Percentiles rank a stretch among this genome's conserved stretches.
These are phyloP conservation scores for Hyperoodon ampullatus DNA, from an alignment of 2,113 vertebrate genomes.

Conservation along the genomic window DNA sequence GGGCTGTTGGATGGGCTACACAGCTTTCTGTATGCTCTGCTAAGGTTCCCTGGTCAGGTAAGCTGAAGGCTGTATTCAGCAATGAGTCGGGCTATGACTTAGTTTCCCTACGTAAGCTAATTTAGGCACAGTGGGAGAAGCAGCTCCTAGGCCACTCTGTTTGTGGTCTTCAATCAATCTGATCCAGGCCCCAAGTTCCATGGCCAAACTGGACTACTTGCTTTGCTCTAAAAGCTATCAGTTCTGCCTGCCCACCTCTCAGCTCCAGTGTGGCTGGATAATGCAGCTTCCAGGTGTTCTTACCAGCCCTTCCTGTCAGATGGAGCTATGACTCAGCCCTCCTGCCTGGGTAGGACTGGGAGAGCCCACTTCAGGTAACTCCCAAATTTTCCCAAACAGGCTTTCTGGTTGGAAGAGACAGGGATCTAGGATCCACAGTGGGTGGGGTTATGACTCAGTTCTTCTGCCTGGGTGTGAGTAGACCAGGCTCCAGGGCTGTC, in stretches of 20 bases:
- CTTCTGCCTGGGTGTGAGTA: neutral
- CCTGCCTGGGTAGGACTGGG: neutral
- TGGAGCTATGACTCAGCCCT: neutral
- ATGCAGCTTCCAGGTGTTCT: neutral
- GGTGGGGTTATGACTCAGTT: neutral
- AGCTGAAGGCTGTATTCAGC: neutral
- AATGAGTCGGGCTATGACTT: neutral
- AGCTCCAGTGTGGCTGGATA: neutral
- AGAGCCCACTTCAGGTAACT: neutral
- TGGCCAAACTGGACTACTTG: neutral
- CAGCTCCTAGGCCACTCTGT: neutral
- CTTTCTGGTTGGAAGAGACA: neutral
- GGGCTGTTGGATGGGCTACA: neutral
- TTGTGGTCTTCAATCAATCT: neutral
- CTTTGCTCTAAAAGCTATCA: neutral
- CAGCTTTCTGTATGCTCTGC: neutral
- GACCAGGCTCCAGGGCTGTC: neutral
- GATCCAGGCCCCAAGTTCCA: neutral
- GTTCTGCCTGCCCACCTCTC: neutral
- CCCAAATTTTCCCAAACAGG: neutral
- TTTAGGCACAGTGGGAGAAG: neutral
- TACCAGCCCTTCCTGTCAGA: neutral
- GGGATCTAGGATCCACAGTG: neutral
- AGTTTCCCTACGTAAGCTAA: neutral
- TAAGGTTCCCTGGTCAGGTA: neutral